A percentile compares a stretch with the other conserved stretches of the same genome.
These are phyloP conservation scores for Lepidotrigona ventralis DNA, from an alignment of 1,140 invertebrate species.

Conservation along the genomic window DNA sequence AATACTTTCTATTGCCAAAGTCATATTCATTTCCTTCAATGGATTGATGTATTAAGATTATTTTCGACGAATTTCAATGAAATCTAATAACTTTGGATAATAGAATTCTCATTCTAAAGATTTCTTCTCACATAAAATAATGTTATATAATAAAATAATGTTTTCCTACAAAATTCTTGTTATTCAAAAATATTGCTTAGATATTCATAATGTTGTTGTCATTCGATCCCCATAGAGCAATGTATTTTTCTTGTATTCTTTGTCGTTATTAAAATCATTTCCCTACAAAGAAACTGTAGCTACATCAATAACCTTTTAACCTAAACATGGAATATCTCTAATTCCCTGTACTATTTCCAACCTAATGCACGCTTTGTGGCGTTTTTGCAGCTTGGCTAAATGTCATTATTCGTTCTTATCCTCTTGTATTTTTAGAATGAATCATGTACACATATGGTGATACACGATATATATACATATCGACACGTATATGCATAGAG, in stretches of 20 bases:
- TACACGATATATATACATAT: background rate
- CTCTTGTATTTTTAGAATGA: background rate
- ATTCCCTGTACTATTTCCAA: constrained; percentile 26
- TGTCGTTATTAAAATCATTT: background rate
- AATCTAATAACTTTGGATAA: constrained; percentile 44
- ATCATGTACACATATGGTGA: background rate
- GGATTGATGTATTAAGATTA: constrained; percentile 36
- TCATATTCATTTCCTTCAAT: constrained; percentile 36
- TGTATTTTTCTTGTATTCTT: constrained; percentile 18
- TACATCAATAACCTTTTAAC: constrained; percentile 34
- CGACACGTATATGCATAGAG: background rate
- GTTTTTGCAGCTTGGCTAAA: background rate
- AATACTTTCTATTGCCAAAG: background rate
- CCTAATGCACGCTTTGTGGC: constrained; percentile 1
- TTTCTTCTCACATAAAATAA: background rate
- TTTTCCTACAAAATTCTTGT: background rate
- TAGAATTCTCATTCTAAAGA: background rate
- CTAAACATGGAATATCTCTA: constrained; percentile 1
- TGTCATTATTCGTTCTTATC: background rate
- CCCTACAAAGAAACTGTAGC: constrained; percentile 1
- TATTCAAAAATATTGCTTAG: background rate
- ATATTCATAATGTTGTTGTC: background rate
- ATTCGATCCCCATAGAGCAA: background rate
- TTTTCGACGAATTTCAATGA: constrained; percentile 43
- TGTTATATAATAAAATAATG: too few species aligned